Conservation (phyloP, 2,797 vertebrate species). For the Oophaga sylvatica region DNA sequence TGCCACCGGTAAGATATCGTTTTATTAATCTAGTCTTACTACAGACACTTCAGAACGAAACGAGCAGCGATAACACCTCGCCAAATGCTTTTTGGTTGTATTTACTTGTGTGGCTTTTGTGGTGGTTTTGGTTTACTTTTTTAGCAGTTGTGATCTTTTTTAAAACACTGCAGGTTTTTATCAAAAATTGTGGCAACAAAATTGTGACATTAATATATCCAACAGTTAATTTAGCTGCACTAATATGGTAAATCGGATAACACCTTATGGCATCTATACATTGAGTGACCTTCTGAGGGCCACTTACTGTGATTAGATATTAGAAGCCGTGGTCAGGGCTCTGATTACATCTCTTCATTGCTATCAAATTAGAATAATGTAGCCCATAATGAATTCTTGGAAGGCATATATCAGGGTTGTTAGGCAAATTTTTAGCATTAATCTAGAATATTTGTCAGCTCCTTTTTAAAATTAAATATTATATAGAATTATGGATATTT, state of each 20-base stretch:
- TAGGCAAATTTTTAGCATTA: background rate
- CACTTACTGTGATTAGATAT: background rate
- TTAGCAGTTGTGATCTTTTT: background rate
- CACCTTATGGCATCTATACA: background rate
- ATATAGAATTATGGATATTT: background rate
- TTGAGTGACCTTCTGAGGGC: background rate
- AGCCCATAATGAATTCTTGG: background rate
- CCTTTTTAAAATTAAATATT: background rate
- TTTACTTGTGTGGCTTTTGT: background rate
- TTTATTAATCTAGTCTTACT: background rate
- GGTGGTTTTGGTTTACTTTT: background rate
- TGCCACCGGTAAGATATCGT: conserved; percentile 70
- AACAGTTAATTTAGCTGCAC: background rate
- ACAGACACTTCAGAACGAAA: no score
- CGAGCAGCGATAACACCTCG: no score
- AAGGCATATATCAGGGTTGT: background rate
- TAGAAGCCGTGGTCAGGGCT: no score
- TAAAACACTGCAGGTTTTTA: background rate
- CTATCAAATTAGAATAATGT: no score
- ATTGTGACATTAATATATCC: background rate
- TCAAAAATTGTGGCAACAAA: no score
- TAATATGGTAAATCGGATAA: background rate
- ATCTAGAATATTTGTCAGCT: background rate
- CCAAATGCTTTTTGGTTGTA: background rate
- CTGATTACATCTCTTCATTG: no score